phyloP scores from a whole-genome alignment of 2,113 vertebrate genomes.

The Lycaon pictus region DNA sequence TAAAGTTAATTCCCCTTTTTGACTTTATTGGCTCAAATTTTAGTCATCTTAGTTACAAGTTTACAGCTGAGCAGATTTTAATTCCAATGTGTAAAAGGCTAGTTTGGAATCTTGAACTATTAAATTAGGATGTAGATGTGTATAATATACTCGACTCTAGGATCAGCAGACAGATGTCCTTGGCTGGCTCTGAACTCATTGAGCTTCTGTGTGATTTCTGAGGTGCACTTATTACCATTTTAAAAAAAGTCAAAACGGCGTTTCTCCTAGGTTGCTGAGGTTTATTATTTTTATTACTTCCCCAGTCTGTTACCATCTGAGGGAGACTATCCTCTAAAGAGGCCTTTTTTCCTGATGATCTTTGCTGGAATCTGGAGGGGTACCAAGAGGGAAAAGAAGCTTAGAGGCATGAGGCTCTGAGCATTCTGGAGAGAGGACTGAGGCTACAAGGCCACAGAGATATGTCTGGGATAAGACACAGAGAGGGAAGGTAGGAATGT shows the following conservation, averaged over 20 bases:
- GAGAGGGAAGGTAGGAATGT: background rate
- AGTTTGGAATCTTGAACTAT: background rate
- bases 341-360: background rate
- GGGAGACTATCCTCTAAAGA: background rate
- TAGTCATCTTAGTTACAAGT: background rate
- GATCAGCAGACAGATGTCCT: background rate
- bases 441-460: background rate
- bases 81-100: background rate
- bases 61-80: background rate
- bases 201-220: background rate
- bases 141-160: background rate
- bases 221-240: background rate
- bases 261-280: background rate
- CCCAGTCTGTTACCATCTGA: background rate
- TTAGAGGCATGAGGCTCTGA: background rate
- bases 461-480: background rate
- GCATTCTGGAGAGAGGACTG: background rate
- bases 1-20: background rate
- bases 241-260: background rate
- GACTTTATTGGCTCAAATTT: background rate
- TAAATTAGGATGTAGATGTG: background rate
- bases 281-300: background rate
- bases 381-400: background rate
- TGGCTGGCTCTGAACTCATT: background rate
- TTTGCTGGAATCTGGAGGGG: background rate